Percentiles rank a stretch among this genome's conserved stretches.
Evolutionary conservation across 2,888 invertebrate species (phyloP).

Genomic region (Agapostemon virescens): DNA sequence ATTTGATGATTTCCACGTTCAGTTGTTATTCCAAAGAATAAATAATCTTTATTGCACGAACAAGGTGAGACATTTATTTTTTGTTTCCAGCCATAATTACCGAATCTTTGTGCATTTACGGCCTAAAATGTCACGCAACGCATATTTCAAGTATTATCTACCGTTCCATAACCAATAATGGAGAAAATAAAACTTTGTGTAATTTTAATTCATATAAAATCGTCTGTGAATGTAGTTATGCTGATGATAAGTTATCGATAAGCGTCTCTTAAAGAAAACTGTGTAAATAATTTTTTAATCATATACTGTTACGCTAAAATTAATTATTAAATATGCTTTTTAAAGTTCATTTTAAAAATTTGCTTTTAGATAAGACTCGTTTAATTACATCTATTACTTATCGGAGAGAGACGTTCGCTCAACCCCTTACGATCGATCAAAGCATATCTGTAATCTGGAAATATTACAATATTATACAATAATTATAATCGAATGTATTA

Average conservation of each 20-base stretch:
- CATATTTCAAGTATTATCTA: not conserved
- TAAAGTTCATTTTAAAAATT: not conserved
- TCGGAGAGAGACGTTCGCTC: too few species aligned
- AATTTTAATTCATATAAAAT: not conserved
- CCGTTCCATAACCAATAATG: not conserved
- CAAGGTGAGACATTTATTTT: not conserved
- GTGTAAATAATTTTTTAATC: not conserved
- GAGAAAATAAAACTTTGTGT: not conserved
- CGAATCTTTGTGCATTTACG: too few species aligned
- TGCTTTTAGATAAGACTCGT: too few species aligned
- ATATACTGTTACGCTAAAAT: not conserved
- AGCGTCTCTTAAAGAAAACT: too few species aligned
- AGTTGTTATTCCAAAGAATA: not conserved
- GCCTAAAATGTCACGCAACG: not conserved
- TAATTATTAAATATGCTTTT: not conserved
- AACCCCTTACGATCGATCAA: not conserved
- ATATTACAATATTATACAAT: conserved; percentile 1
- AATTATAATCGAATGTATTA: not conserved
- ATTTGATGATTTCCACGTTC: not conserved
- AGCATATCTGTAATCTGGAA: not conserved
- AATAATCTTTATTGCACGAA: not conserved
- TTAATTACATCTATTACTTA: too few species aligned
- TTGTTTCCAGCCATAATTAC: too few species aligned
- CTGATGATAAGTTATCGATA: not conserved
- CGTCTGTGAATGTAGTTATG: not conserved